Evolutionary conservation across 2,888 invertebrate genomes (phyloP), one percentile per base, ranked within the genome.

Genomic region (Tolmerus cingulatus): DNA sequence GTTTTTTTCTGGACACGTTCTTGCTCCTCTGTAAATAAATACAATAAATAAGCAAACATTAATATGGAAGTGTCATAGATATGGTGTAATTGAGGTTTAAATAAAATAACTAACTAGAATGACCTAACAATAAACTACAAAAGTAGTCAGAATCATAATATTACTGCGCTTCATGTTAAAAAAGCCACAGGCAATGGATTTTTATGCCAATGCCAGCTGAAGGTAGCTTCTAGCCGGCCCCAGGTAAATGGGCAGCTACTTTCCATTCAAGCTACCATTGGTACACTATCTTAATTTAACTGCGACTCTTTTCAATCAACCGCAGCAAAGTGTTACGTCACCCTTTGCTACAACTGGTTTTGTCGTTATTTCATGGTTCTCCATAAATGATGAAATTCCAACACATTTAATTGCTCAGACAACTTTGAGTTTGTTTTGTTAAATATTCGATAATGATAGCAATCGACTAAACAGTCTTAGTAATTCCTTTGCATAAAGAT

Each of bases 1-100:
- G 98, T 99, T 93, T 99, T 99, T 95, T 98, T 99, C 93, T 99
- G 99, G 90, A 99, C 98, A 93, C 98, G 95, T 94, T 99, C 98
- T 94, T 99, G 98, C 94, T 99, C 98, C 95, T 98, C 99, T 99
- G 96, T 88, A 96, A 46, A 97, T 88, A 96, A 46, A 97, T 90
- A 89, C 90, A 90, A 81, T 91, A 87, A 90, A 89, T 74, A 87
- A 51, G 5, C 4, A 51, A 51, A n/a, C 1, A 51, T 51, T 51
- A 51, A 51, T 27, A 66, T 66, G 66, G 14, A 12, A 23, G 40
- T 12, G n/a, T n/a, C n/a, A n/a, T n/a, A 12, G 40, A 57, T 55
- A 55, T 23, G 23, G 19, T 57, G 9, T 8, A 57, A 57, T n/a
- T 12, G 2, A 23, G 4, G 23, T 23, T 66, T 27, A 66, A 23